These are phyloP conservation scores for Mixornis gularis DNA, from an alignment of 2,113 vertebrate species.

Conservation along the genomic window DNA sequence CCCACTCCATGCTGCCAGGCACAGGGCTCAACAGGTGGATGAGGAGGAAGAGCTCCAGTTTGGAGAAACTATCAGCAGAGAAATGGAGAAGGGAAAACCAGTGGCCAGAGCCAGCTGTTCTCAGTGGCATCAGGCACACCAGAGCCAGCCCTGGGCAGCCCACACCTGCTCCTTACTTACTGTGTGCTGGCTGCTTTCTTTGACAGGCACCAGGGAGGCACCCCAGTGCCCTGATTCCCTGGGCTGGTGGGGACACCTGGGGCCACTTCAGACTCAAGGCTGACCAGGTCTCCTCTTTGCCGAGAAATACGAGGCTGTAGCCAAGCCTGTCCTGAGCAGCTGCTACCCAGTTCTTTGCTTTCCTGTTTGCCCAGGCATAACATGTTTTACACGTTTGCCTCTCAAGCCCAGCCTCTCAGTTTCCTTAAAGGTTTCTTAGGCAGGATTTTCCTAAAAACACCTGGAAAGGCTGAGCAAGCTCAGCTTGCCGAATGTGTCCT, in stretches of 20 bases:
- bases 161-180: background rate
- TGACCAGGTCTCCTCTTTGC: background rate
- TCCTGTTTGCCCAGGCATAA: background rate
- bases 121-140: rapidly evolving
- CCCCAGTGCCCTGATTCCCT: background rate
- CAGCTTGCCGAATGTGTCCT: rapidly evolving
- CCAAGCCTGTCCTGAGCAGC: background rate
- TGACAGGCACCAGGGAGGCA: background rate
- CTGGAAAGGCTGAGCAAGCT: background rate
- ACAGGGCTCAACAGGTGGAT: background rate
- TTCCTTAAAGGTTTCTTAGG: background rate
- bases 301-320: background rate
- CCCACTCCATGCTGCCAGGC: background rate
- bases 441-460: background rate
- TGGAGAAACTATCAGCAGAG: background rate
- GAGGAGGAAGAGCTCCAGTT: background rate
- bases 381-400: background rate
- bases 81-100: background rate
- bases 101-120: rapidly evolving
- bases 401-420: background rate
- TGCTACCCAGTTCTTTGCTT: background rate
- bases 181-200: background rate
- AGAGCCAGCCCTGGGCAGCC: background rate
- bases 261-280: background rate
- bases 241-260: rapidly evolving